A percentile compares a stretch with the other conserved stretches of the same genome.
phyloP scores from a whole-genome alignment of 2,888 invertebrate genomes.

The Deroplatys truncata region DNA sequence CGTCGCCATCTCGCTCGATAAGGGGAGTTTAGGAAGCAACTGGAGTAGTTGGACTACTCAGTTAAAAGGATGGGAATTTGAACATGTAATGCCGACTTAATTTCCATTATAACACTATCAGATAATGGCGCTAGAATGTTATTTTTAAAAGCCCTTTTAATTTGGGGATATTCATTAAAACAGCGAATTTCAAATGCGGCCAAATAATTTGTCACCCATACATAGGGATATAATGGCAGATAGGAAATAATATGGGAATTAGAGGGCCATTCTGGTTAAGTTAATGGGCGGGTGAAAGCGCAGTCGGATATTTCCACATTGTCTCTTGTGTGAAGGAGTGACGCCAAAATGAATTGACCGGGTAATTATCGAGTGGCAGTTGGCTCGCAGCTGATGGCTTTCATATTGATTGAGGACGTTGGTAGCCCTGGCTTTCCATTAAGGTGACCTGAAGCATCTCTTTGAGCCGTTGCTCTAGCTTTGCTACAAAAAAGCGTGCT shows the following conservation, averaged over 20 bases:
- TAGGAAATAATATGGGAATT: not conserved
- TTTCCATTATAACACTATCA: no score
- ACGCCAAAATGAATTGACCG: not conserved
- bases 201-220: not conserved
- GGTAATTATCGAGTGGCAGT: not conserved
- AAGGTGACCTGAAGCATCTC: not conserved
- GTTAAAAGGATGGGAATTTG: no score
- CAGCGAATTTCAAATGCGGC: no score
- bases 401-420: not conserved
- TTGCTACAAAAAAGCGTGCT: not conserved
- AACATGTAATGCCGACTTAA: no score
- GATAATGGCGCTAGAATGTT: no score
- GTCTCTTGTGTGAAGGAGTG: not conserved
- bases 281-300: not conserved
- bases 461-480: not conserved
- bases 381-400: not conserved
- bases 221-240: not conserved
- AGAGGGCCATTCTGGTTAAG: not conserved
- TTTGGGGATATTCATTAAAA: no score
- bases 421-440: not conserved
- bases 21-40: no score
- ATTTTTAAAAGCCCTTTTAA: no score
- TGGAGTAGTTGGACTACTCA: no score
- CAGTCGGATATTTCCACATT: not conserved
- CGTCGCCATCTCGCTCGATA: no score